Evolutionary conservation across 2,113 vertebrate species (phyloP).

Genomic region (Madoqua kirkii): DNA sequence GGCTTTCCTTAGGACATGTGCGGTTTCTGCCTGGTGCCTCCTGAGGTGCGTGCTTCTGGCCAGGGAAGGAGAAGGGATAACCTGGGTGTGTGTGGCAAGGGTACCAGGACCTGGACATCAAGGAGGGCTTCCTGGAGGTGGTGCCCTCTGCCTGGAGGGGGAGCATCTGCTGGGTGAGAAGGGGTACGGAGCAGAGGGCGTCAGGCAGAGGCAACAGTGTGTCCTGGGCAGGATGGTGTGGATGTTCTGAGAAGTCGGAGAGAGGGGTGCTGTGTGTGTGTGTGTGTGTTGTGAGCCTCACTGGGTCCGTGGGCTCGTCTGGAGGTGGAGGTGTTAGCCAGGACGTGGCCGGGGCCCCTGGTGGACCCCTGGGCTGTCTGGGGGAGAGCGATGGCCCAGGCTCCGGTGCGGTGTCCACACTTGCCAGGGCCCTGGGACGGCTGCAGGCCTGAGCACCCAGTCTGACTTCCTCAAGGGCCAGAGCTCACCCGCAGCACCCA

Average conservation of each 20-base stretch:
- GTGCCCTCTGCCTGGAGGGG: not conserved
- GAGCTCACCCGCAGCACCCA: not conserved
- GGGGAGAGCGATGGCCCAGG: not conserved
- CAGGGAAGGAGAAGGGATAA: not conserved
- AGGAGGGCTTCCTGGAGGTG: not conserved
- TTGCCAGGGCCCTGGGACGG: not conserved
- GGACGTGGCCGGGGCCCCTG: accelerated
- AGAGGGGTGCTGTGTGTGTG: not conserved
- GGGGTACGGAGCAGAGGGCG: not conserved
- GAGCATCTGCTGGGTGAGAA: not conserved
- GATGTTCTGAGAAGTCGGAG: not conserved
- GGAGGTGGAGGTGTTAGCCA: not conserved
- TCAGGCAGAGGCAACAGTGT: not conserved
- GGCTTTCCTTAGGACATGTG: too few relatives aligned
- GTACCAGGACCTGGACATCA: not conserved
- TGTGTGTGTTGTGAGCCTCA: not conserved
- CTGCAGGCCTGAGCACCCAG: accelerated
- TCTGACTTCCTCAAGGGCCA: not conserved
- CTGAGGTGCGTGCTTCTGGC: not conserved
- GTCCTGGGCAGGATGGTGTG: not conserved
- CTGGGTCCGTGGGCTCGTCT: not conserved
- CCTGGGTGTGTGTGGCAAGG: not conserved
- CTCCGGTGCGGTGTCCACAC: accelerated
- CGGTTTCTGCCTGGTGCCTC: not conserved
- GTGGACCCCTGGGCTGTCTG: not conserved